These are phyloP conservation scores for Pachycephala philippinensis DNA, from an alignment of 2,113 vertebrate genomes.

Conservation along the genomic window DNA sequence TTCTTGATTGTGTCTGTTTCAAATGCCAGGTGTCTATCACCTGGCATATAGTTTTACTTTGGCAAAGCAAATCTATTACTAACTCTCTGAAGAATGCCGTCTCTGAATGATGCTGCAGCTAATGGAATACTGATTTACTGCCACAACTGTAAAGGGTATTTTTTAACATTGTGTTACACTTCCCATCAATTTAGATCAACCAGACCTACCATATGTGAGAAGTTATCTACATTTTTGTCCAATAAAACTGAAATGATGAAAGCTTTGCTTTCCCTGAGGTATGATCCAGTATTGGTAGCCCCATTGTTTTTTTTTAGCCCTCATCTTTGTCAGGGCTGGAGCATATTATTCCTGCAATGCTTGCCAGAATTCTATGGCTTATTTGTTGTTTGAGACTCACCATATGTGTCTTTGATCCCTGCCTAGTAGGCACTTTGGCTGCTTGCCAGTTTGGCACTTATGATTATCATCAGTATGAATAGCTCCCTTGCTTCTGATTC, in stretches of 20 bases:
- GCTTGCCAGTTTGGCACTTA: slow-evolving; percentile 63
- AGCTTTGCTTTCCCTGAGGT: slow-evolving; percentile 61
- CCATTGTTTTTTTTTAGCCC: slow-evolving; percentile 29
- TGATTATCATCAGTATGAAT: slow-evolving; percentile 44
- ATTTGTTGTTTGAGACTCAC: slow-evolving; percentile 67
- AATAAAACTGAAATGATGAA: slow-evolving; percentile 70
- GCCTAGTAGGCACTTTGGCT: slow-evolving; percentile 64
- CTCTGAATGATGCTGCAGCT: slow-evolving; percentile 48
- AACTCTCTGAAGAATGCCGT: slow-evolving; percentile 60
- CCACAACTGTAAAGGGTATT: slow-evolving; percentile 58
- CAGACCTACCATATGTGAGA: slow-evolving; percentile 71
- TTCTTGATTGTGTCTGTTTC: slow-evolving; percentile 31
- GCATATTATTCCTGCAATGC: slow-evolving; percentile 40
- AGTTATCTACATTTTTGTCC: slow-evolving; percentile 68
- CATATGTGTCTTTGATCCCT: slow-evolving; percentile 73
- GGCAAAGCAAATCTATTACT: slow-evolving; percentile 60
- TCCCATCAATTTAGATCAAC: slow-evolving; percentile 67
- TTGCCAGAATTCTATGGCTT: slow-evolving; percentile 67
- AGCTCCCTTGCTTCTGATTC: slow-evolving; percentile 68
- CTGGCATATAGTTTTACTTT: slow-evolving; percentile 50
- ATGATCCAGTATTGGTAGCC: slow-evolving; percentile 44
- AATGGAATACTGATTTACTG: slow-evolving; percentile 63
- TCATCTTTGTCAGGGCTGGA: slow-evolving; percentile 57
- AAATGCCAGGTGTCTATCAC: slow-evolving; percentile 66
- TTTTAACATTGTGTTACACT: slow-evolving; percentile 61